phyloP scores from a whole-genome alignment of 2,888 invertebrate species.

The Tillus elongatus region DNA sequence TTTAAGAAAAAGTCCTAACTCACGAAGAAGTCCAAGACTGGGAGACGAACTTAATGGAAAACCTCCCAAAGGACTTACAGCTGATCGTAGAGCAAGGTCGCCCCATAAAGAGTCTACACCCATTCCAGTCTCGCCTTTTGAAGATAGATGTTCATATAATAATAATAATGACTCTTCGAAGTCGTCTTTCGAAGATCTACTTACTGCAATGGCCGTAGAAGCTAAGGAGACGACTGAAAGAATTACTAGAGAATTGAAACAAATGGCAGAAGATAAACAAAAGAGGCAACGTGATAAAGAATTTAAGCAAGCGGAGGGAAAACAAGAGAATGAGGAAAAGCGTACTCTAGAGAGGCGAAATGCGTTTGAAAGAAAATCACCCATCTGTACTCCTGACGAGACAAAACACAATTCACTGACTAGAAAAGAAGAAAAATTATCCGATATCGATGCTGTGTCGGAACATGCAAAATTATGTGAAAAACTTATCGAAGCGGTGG shows the following conservation, averaged over 20 bases:
- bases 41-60: conserved; percentile 27
- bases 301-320: conserved; percentile 8
- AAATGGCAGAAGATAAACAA: conserved; percentile 25
- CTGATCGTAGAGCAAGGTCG: conserved; percentile 25
- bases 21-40: conserved; percentile 18
- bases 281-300: conserved; percentile 12
- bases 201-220: conserved; percentile 65
- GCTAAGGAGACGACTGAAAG: conserved; percentile 64
- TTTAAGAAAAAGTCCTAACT: conserved; percentile 21
- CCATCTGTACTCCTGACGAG: conserved; percentile 1
- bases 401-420: not conserved
- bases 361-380: conserved; percentile 11
- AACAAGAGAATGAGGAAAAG: conserved; percentile 13
- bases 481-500: conserved; percentile 42
- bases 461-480: conserved; percentile 45
- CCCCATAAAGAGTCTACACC: conserved; percentile 32
- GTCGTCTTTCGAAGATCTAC: conserved; percentile 55
- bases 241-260: conserved; percentile 50
- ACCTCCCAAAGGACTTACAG: conserved; percentile 32
- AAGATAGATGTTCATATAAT: conserved; percentile 20
- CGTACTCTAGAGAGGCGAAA: conserved; percentile 32
- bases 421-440: conserved; percentile 19
- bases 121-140: conserved; percentile 25
- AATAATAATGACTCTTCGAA: conserved; percentile 17
- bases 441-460: conserved; percentile 42